Evolutionary conservation across 2,888 invertebrate genomes (phyloP), one percentile per base, ranked within the genome.

Genomic region (Julus scandinavius): DNA sequence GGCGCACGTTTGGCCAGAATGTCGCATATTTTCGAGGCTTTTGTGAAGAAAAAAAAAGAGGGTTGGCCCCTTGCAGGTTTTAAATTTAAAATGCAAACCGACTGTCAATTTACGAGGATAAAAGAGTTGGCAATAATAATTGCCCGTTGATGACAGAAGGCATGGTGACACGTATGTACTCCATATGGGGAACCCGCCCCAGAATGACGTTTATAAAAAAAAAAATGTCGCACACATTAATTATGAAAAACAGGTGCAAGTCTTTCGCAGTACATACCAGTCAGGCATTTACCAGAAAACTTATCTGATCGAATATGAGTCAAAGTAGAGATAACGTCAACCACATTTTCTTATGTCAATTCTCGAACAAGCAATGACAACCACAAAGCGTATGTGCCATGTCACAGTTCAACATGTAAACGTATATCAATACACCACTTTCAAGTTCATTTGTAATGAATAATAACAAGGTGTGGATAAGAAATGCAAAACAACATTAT

Each of bases 201-300:
- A 80, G 5, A 80, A 80, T 29, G 6, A 29, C 13, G 38, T 38
- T 15, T 72, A 72, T 38, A 38, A 38, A 15, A 9, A 4, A 9
- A 4, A 38, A 38, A 4, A 80, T 38, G 38, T 38, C 80, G 29
- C 5, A 38, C 29, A 9, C 38, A 80, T 80, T 80, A 80, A 80
- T 80, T 80, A 80, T 80, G 38, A 80, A 80, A 80, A 80, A 40
- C 80, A 80, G 80, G 80, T 80, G 80, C 80, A 80, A 80, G 13
- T 29, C 9, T 80, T 80, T 80, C 38, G 80, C 20, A 6, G 80
- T 15, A 38, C 38, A 80, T 80, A 15, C 80, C 80, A 80, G 13
- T 38, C 29, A 29, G 38, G 80, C 38, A 80, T 80, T 80, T 80
- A 80, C 29, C 38, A 38, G 80, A 80, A 80, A 80, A 15, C 38